Percentiles rank a stretch among this genome's conserved stretches.
These are phyloP conservation scores for Austrolebias charrua DNA, from an alignment of 2,797 vertebrate genomes.

Conservation along the genomic window DNA sequence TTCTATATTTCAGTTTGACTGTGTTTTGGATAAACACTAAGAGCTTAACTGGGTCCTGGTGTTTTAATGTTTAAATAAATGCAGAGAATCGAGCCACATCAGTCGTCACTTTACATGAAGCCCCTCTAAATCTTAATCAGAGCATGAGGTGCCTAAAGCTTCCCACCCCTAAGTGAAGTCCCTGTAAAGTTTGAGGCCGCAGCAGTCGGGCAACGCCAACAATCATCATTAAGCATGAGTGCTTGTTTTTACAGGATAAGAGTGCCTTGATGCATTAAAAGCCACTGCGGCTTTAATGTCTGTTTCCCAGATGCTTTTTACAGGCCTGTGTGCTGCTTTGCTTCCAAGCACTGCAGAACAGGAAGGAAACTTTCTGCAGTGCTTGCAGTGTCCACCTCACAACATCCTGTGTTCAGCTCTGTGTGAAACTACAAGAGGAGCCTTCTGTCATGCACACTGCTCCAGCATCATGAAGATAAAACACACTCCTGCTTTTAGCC, in stretches of 20 bases:
- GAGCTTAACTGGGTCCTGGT: too few species aligned
- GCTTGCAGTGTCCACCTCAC: slow-evolving; percentile 70
- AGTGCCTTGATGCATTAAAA: slow-evolving; percentile 63
- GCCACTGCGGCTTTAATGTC: slow-evolving; percentile 58
- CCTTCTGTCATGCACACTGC: slow-evolving; percentile 23
- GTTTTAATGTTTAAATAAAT: too few species aligned
- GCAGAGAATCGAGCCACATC: too few species aligned
- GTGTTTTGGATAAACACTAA: too few species aligned
- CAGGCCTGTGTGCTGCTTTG: slow-evolving; percentile 49
- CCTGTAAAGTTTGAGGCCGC: slow-evolving; percentile 31
- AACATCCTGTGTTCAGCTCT: slow-evolving; percentile 74
- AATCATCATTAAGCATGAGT: slow-evolving; percentile 60
- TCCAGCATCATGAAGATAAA: slow-evolving; percentile 17
- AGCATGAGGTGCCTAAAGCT: too few species aligned
- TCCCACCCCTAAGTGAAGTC: background rate
- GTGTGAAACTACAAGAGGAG: slow-evolving; percentile 38
- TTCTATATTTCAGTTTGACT: too few species aligned
- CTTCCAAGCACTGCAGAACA: slow-evolving; percentile 61
- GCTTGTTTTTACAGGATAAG: slow-evolving; percentile 58
- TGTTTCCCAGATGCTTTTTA: slow-evolving; percentile 78
- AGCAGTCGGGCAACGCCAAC: slow-evolving; percentile 32
- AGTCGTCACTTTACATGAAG: too few species aligned
- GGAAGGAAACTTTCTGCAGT: slow-evolving; percentile 78
- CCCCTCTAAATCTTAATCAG: too few species aligned
- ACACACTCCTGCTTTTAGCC: too few species aligned